A percentile compares a stretch with the other conserved stretches of the same genome.
Conservation (phyloP, 2,113 vertebrate species). For the Limnothrissa miodon region DNA sequence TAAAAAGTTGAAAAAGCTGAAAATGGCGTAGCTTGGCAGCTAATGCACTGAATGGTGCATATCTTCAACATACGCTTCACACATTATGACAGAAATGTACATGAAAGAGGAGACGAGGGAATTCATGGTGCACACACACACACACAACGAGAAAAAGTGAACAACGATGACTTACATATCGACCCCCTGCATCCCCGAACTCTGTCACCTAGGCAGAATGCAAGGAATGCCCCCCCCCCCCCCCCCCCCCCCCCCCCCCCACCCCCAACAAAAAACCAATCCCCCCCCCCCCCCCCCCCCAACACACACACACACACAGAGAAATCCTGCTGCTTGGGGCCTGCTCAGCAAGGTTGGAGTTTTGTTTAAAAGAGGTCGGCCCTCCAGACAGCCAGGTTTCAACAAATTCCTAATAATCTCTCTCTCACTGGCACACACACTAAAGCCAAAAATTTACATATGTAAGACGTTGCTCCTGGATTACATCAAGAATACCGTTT, state of each 20-base stretch:
- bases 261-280: no score
- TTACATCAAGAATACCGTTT: no score
- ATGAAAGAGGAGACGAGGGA: no score
- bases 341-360: not conserved
- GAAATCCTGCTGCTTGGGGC: not conserved
- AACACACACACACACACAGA: constrained; percentile 10
- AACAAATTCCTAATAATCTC: not conserved
- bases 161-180: not conserved
- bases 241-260: not conserved
- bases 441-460: not conserved
- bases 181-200: not conserved
- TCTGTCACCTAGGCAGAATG: not conserved
- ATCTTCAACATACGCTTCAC: not conserved
- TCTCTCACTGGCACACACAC: not conserved
- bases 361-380: constrained; percentile 2
- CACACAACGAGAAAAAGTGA: no score
- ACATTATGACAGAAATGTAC: no score
- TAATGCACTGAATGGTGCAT: not conserved
- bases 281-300: no score
- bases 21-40: no score
- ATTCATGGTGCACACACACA: no score
- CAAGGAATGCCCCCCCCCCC: not conserved
- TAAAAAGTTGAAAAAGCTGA: not conserved
- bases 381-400: not conserved
- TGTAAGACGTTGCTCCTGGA: not conserved